Percentiles rank a stretch among this genome's conserved stretches.
phyloP scores from a whole-genome alignment of 2,888 invertebrate species.

The Anoplius nigerrimus region DNA sequence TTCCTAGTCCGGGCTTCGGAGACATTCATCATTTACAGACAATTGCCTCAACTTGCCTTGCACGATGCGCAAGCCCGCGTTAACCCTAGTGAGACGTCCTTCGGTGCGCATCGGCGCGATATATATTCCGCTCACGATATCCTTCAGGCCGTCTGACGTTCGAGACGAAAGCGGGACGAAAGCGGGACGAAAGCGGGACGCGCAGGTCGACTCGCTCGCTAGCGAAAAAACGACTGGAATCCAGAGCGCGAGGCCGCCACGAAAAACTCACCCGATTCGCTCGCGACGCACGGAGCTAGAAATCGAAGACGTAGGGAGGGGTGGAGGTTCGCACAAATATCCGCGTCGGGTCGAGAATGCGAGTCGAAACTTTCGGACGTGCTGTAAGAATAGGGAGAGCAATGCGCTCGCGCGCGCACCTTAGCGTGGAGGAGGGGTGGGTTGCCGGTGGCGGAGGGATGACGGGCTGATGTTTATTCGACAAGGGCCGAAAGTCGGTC shows the following conservation, averaged over 20 bases:
- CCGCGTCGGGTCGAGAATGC: too few species aligned
- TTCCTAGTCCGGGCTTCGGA: slow-evolving; percentile 46
- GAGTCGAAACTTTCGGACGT: too few species aligned
- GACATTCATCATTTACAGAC: slow-evolving; percentile 72
- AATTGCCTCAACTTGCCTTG: slow-evolving; percentile 67
- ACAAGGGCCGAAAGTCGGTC: too few species aligned
- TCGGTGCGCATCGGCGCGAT: slow-evolving; percentile 46
- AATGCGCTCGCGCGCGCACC: not conserved
- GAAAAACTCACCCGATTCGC: too few species aligned
- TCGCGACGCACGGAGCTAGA: too few species aligned
- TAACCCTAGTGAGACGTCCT: slow-evolving; percentile 55
- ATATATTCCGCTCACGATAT: slow-evolving; percentile 49
- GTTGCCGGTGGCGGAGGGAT: too few species aligned
- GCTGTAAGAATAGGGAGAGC: too few species aligned
- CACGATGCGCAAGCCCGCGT: slow-evolving; percentile 46
- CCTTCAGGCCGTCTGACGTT: slow-evolving; percentile 29
- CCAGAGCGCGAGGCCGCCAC: not conserved
- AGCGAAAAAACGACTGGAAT: not conserved
- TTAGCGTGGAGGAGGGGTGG: slow-evolving; percentile 1
- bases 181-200: too few species aligned
- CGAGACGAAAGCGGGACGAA: too few species aligned
- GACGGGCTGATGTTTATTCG: too few species aligned
- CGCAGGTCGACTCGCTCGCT: slow-evolving; percentile 16
- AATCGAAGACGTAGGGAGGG: too few species aligned
- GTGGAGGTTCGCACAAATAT: too few species aligned